Percentiles rank a stretch among this genome's conserved stretches.
Conservation (phyloP, 2,113 vertebrate genomes). For the Bubalus kerabau region DNA sequence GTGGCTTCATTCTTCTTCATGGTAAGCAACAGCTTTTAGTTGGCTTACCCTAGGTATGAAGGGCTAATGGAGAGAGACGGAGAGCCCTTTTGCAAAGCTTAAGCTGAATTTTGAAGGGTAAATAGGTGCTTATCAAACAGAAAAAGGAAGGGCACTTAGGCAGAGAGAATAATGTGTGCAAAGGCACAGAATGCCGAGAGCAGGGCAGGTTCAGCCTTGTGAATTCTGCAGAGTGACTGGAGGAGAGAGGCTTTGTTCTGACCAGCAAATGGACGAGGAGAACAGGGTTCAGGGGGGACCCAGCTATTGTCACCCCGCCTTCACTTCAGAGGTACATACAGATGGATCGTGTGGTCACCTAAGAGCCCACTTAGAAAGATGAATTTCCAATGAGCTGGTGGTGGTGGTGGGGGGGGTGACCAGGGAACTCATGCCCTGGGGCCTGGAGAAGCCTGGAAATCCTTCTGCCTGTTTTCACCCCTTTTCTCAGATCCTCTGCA, state of each 20-base stretch:
- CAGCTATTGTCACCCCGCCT: background rate
- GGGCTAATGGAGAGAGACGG: no score
- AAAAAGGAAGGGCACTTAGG: background rate
- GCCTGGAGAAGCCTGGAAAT: background rate
- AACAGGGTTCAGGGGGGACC: accelerated
- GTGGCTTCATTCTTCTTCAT: background rate
- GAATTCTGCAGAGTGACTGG: background rate
- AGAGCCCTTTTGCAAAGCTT: background rate
- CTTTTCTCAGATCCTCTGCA: background rate
- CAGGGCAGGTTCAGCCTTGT: no score
- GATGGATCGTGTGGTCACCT: background rate
- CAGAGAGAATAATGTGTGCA: background rate
- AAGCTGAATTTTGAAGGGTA: background rate
- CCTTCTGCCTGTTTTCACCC: background rate
- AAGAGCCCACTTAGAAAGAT: background rate
- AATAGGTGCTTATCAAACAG: background rate
- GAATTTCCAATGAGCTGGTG: accelerated
- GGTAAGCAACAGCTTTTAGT: background rate
- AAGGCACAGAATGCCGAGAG: accelerated
- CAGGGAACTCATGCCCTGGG: background rate
- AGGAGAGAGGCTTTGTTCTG: background rate
- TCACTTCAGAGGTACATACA: background rate
- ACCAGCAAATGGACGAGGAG: background rate
- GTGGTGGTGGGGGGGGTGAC: no score
- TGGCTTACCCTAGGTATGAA: background rate